phyloP scores from a whole-genome alignment of 2,113 vertebrate species.

The Circaetus gallicus region DNA sequence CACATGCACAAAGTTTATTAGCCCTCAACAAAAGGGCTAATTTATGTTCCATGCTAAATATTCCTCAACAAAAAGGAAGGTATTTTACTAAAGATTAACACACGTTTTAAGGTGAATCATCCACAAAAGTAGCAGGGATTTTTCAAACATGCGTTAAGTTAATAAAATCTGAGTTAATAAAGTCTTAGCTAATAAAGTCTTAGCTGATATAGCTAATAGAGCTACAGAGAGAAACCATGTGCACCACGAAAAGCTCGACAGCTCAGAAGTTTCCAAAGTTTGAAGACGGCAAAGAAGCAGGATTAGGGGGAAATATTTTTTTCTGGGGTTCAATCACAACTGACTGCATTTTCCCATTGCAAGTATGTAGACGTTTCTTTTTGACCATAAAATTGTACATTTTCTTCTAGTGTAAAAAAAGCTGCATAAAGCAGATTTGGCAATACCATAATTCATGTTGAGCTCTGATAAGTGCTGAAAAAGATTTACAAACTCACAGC shows the following conservation, averaged over 20 bases:
- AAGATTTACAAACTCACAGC: conserved; percentile 76
- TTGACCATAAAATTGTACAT: conserved; percentile 56
- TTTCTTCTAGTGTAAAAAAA: conserved; percentile 55
- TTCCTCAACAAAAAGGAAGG: neutral
- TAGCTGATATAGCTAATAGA: neutral
- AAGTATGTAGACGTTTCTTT: conserved; percentile 24
- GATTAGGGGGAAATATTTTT: neutral
- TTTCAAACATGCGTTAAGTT: conserved; percentile 27
- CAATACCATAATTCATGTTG: conserved; percentile 70
- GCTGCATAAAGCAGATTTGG: conserved; percentile 57
- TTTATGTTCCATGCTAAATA: conserved; percentile 31
- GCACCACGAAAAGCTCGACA: neutral
- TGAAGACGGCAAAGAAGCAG: neutral
- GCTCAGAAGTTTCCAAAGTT: conserved; percentile 57
- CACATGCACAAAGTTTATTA: conserved; percentile 58
- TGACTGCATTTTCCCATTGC: conserved; percentile 43
- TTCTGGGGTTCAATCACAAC: neutral
- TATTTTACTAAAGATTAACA: conserved; percentile 43
- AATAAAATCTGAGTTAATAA: conserved; percentile 9
- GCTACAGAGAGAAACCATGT: neutral
- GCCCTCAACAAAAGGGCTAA: conserved; percentile 63
- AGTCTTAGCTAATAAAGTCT: conserved; percentile 19
- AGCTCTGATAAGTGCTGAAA: conserved; percentile 71
- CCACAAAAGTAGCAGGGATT: neutral
- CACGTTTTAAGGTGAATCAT: neutral